Percentiles rank a stretch among this genome's conserved stretches.
These are phyloP conservation scores for Steinernema khuongi DNA, from an alignment of 1,140 invertebrate genomes.

Conservation along the genomic window DNA sequence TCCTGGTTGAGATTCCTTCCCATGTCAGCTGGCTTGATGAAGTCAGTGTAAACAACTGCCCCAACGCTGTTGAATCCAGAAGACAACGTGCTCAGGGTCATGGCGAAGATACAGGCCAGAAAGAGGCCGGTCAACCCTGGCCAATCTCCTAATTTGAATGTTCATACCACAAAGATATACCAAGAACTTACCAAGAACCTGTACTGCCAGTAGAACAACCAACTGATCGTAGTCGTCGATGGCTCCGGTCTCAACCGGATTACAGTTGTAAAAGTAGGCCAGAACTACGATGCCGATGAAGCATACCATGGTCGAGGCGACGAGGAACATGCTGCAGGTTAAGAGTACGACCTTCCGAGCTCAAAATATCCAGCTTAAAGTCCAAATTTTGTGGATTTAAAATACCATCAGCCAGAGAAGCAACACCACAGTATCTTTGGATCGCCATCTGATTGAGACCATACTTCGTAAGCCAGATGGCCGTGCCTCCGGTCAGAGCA, in stretches of 20 bases:
- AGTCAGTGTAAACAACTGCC: not conserved
- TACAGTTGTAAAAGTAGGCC: constrained; percentile 3
- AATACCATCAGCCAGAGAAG: not conserved
- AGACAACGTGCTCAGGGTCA: not conserved
- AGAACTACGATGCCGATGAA: not conserved
- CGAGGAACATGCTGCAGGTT: constrained; percentile 31
- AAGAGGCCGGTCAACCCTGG: not conserved
- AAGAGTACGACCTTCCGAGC: constrained; percentile 33
- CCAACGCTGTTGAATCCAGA: constrained; percentile 7
- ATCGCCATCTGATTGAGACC: not conserved
- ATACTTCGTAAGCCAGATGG: not conserved
- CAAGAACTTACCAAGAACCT: not conserved
- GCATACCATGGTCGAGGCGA: not conserved
- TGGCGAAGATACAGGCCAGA: not conserved
- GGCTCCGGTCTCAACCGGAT: constrained; percentile 3
- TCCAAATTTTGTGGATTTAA: constrained; percentile 41
- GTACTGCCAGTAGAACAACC: not conserved
- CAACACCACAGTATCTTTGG: not conserved
- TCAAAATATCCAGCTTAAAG: constrained; percentile 29
- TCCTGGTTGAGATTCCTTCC: not conserved
- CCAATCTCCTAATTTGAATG: not conserved
- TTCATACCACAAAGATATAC: not conserved
- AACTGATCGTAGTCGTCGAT: not conserved
- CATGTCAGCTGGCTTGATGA: not conserved
- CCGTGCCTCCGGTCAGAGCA: not conserved